Base-by-base conservation (phyloP, 2,113 vertebrate genomes). In the Rhegmatorhina hoffmannsi region DNA sequence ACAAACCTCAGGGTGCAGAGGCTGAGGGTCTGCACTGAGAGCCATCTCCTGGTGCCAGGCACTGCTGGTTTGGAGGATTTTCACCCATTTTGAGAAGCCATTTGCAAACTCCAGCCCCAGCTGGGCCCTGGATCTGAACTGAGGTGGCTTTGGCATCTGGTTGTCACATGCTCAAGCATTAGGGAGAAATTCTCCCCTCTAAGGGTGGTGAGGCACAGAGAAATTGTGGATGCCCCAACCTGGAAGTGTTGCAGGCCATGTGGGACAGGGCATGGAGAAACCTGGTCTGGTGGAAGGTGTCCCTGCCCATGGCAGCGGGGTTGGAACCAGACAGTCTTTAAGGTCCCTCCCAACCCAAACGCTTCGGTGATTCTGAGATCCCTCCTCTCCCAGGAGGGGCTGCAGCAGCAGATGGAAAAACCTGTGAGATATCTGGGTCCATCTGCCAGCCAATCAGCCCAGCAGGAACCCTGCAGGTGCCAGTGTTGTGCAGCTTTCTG, bases 1-100 rank as follows among this genome's bases (percentile, higher is more conserved):
- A n/a, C 1, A 2, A 16, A 40, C 19, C 25, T 11, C 8, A 3
- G 19, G 28, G 23, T 20, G 50, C 24, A 17, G 31, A 26, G 38
- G 31, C 38, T 14, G 60, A 43, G 40, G n/a, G 25, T 19, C 47
- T 17, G 36, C 52, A 9, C 34, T 6, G 38, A 1, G 12, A 58
- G 12, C 74, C 3, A 0, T 0, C 8, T 33, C 28, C 4, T 4
- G 2, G 26, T 7, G 33, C 36, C 50, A 23, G 36, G 6, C 13
- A 16, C 36, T 29, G 2, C 19, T 3, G 0, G 20, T 16, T 53
- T 1, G 5, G 36, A 46, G 10, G 13, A 24, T 50, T 88, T 79
- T 53, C 23, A 31, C 9, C 1, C 1, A 1, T 44, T 87, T 68
- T 49, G 63, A 84, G n/a, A 77, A 93, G 33, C 13, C 1, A 0